phyloP scores from a whole-genome alignment of 2,113 vertebrate genomes.

The Redunca redunca region DNA sequence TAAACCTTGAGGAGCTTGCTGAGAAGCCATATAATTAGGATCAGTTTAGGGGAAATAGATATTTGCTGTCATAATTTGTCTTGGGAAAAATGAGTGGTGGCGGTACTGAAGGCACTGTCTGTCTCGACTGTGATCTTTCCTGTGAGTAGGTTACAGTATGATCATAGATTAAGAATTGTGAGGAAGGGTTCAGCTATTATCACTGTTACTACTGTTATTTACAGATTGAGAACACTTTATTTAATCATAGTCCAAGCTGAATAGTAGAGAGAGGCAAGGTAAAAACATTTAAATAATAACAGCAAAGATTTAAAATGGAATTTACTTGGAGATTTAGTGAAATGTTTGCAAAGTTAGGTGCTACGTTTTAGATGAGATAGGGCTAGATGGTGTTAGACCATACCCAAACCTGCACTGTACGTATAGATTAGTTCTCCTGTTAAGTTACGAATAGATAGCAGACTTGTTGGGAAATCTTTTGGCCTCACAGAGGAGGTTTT shows the following conservation, averaged over 20 bases:
- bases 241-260: not conserved
- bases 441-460: not conserved
- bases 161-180: not conserved
- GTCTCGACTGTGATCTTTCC: not conserved
- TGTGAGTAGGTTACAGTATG: not conserved
- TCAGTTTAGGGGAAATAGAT: not conserved
- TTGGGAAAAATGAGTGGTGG: not conserved
- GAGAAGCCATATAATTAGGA: not conserved
- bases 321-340: not conserved
- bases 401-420: not conserved
- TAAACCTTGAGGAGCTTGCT: not conserved
- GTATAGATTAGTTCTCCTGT: not conserved
- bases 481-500: not conserved
- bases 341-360: not conserved
- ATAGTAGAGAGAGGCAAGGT: not conserved
- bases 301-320: not conserved
- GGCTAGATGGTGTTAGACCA: not conserved
- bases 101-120: not conserved
- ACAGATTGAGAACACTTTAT: not conserved
- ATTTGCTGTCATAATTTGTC: not conserved
- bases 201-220: not conserved
- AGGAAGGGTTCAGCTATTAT: not conserved
- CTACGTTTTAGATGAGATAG: not conserved
- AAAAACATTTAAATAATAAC: not conserved
- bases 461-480: not conserved